These are phyloP conservation scores for Salvelinus namaycush DNA, from an alignment of 2,113 vertebrate genomes.

Conservation along the genomic window DNA sequence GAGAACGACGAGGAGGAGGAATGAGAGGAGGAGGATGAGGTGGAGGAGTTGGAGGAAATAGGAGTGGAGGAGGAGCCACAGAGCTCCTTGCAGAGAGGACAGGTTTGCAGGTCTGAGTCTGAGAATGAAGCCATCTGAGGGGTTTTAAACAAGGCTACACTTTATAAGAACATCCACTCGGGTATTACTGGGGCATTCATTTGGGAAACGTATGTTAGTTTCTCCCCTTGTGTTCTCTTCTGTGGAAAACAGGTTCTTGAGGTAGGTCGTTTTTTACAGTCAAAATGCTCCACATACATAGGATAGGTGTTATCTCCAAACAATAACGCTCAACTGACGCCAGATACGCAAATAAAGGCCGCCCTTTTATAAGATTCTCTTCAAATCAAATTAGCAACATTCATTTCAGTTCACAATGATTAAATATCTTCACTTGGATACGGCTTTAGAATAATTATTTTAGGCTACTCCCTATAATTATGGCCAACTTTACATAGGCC, in stretches of 20 bases:
- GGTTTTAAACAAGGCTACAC: constrained; percentile 29
- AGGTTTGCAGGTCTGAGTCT: constrained; percentile 90
- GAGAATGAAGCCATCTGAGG: constrained; percentile 90
- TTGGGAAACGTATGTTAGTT: constrained; percentile 35
- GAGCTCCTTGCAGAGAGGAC: constrained; percentile 90
- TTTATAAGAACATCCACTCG: constrained; percentile 43
- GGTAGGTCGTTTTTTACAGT: constrained; percentile 50
- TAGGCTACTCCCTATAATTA: not conserved
- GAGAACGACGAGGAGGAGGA: constrained; percentile 73
- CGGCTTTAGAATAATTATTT: constrained; percentile 16
- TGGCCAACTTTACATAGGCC: not conserved
- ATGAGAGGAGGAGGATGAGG: constrained; percentile 87
- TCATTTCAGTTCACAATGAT: not conserved
- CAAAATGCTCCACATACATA: constrained; percentile 20
- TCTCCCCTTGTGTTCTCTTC: constrained; percentile 1
- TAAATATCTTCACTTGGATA: constrained; percentile 16
- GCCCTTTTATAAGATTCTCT: not conserved
- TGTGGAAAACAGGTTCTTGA: constrained; percentile 42
- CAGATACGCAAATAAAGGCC: constrained; percentile 25
- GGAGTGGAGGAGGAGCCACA: constrained; percentile 88
- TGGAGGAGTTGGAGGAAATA: constrained; percentile 85
- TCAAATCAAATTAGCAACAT: not conserved
- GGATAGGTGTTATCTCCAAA: constrained; percentile 1
- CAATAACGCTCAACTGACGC: constrained; percentile 24
- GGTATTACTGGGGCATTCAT: constrained; percentile 46